Evolutionary conservation across 2,113 vertebrate species (phyloP).

Genomic region (Australoheros scitulus): DNA sequence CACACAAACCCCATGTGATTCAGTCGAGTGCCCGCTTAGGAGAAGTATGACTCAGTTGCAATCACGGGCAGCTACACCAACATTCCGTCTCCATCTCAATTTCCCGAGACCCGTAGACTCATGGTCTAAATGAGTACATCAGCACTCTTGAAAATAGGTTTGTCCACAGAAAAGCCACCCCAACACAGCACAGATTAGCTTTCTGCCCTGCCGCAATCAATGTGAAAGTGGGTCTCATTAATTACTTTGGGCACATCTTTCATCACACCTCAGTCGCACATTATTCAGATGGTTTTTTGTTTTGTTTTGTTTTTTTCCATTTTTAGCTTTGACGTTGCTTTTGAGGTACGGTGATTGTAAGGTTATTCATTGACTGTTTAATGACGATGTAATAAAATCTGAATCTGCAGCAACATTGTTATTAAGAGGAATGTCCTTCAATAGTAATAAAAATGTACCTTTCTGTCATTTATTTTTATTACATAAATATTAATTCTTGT

Average conservation of each 20-base stretch:
- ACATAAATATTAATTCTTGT: not conserved
- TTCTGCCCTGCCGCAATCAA: constrained; percentile 57
- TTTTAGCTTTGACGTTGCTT: constrained; percentile 19
- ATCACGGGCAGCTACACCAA: constrained; percentile 33
- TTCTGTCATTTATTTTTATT: not conserved
- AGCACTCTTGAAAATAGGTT: constrained; percentile 62
- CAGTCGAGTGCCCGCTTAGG: constrained; percentile 32
- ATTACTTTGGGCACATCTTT: constrained; percentile 49
- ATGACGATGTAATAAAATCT: not conserved
- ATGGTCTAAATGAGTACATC: constrained; percentile 65
- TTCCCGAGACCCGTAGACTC: constrained; percentile 47
- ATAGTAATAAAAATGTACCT: not conserved
- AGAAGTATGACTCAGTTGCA: constrained; percentile 57
- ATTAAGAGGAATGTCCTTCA: not conserved
- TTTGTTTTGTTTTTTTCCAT: constrained; percentile 31
- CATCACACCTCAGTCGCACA: constrained; percentile 35
- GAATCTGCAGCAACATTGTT: not conserved
- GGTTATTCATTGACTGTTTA: constrained; percentile 14
- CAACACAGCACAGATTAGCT: constrained; percentile 50
- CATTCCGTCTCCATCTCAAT: constrained; percentile 61
- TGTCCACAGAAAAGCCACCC: constrained; percentile 42
- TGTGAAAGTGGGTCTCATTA: constrained; percentile 57
- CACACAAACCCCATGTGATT: constrained; percentile 43
- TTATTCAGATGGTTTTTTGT: constrained; percentile 18
- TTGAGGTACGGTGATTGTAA: not conserved